Base-by-base conservation (phyloP, 1,140 invertebrate species). In the Meteorus sp. region DNA sequence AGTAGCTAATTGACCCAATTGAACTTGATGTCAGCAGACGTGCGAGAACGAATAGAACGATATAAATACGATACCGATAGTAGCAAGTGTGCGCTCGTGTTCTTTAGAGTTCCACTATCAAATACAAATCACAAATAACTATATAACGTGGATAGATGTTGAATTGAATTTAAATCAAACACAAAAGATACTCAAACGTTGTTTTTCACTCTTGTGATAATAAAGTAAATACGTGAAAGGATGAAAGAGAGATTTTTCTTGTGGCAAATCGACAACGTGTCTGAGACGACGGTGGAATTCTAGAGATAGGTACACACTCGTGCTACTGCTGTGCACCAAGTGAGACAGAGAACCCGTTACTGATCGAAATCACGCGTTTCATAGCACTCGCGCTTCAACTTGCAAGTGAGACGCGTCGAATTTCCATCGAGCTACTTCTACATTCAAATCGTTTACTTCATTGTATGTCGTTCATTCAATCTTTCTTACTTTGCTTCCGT, bases 1-100 rank as follows among this genome's bases (percentile, higher is more conserved):
- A 69, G 70, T 65, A 64, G 59, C 60, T 71, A 73, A 71, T 73
- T 71, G 68, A 70, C 71, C 67, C 60, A 71, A 54, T 70, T 73
- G 60, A 65, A 56, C 66, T 67, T 61, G 51, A 61, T 59, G 61
- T 62, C 57, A 60, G 61, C 61, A 54, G 59, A 55, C 50, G 52
- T 39, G 35, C 44, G 52, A 55, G 39, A 55, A 55, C 35, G 35
- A 39, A n/a, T n/a, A n/a, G n/a, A n/a, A 52, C 25, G 52, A 55
- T 55, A 55, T 55, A 55, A 55, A 55, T 55, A 48, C 44, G 43
- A 56, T 56, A 48, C 25, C 31, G 43, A 56, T 56, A 56, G 47
- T 19, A 29, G 51, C 17, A 17, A 8, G 27, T 31, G 33, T 19
- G 48, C 8, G 19, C 22, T n/a, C n/a, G n/a, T n/a, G n/a, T n/a